A percentile compares a stretch with the other conserved stretches of the same genome.
Evolutionary conservation across 2,888 invertebrate species (phyloP).

Genomic region (Syrista parreyssii): DNA sequence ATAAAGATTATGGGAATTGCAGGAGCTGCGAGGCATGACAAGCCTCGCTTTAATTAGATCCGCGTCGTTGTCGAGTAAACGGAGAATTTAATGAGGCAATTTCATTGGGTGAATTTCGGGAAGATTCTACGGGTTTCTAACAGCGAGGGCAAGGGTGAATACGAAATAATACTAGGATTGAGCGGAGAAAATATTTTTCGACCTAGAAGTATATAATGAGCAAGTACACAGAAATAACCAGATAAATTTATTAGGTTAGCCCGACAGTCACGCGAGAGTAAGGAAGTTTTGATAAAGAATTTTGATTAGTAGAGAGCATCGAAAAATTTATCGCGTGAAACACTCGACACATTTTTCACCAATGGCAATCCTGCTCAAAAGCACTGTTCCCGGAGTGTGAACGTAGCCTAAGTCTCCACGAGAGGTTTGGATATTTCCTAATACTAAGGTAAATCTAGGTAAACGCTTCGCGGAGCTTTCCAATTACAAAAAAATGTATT

Average conservation of each 20-base stretch:
- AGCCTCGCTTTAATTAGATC: not conserved
- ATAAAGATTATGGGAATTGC: not conserved
- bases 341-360: no score
- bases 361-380: no score
- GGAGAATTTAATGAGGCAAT: not conserved
- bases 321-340: no score
- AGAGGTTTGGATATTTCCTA: not conserved
- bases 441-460: not conserved
- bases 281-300: no score
- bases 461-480: not conserved
- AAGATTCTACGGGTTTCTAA: not conserved
- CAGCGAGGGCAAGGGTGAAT: no score
- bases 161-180: no score
- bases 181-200: no score
- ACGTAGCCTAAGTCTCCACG: not conserved
- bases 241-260: no score
- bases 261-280: no score
- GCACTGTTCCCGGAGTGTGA: not conserved
- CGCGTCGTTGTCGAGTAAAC: not conserved
- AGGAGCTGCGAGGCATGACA: not conserved
- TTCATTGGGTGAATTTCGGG: not conserved
- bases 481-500: not conserved
- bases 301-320: no score
- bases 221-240: no score
- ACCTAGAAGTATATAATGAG: no score